Base-by-base conservation (phyloP, 1,140 invertebrate species). In the Diachasmimorpha longicaudata region DNA sequence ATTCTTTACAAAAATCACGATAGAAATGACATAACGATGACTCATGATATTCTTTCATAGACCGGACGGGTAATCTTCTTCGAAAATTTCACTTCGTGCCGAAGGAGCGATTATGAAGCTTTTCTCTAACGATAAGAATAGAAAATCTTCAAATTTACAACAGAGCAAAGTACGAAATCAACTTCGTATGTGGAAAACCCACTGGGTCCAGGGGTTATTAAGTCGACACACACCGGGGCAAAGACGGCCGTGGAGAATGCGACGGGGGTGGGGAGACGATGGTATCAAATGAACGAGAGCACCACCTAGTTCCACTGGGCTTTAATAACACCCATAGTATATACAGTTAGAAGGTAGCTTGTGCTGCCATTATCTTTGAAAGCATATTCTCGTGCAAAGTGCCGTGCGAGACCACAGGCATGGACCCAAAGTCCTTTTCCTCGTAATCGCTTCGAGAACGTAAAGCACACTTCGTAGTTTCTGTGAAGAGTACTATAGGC, bases 351-450 rank as follows among this genome's bases (percentile, higher is more conserved):
- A 31, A 23, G 58, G 58, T 10, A 63, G 58, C n/a, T 58, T 58
- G n/a, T n/a, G 52, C 52, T 58, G 52, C 58, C 58, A 63, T 63
- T 63, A 63, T 63, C 58, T 63, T 63, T 63, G 58, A 63, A 19
- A 63, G 58, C 58, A 63, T 63, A 63, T 63, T 63, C 58, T 31
- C 58, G 19, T 9, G 58, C 23, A 63, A 63, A 63, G 58, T 63
- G 58, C 19, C 58, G 58, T 25, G 14, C 58, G 58, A 52, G 58
- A 25, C 58, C 21, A 63, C 21, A 63, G 21, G 8, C 21, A 13
- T 63, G 58, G 58, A 63, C 58, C 58, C 23, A 63, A 63, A 63
- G 58, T 63, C 58, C 58, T 63, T 63, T 63, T 63, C 23, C 58
- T 25, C 19, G 58, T 63, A 63, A 63, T 63, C 58, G 58, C 58